Base-by-base conservation (phyloP, 2,797 vertebrate species). In the Pachyuromys duprasi region DNA sequence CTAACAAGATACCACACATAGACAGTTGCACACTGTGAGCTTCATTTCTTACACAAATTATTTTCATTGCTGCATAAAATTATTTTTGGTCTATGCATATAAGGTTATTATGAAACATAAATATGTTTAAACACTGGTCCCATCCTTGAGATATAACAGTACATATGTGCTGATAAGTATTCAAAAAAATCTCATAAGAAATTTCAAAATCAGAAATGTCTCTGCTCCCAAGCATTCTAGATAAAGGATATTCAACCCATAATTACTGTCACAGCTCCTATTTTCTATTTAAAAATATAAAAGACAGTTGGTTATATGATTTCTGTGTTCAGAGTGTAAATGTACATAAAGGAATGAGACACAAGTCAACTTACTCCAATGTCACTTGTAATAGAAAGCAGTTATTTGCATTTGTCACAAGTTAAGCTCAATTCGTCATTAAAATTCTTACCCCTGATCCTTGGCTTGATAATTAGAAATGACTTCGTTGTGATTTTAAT, bases 401-500 rank as follows among this genome's bases (percentile, higher is more conserved):
- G 4, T 86, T 36, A 4, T 97, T 97, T 97, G n/a, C 72, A 93
- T 26, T 0, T 3, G 0, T 97, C 42, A 60, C 62, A 93, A 96
- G 74, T 98, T 8, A 8, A 95, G 76, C 78, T 97, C 94, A 94
- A 91, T 79, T 97, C 55, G 96, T 95, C 82, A 89, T 78, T 94
- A 95, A 90, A 39, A 92, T 67, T 94, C 49, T 94, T 91, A 94
- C 92, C 78, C 93, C 93, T 98, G 92, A 97, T 84, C 88, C 83
- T 97, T 97, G 65, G 74, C 93, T 96, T 95, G 93, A 91, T 95
- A 96, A 79, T 98, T 98, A 97, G 94, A 95, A 93, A 84, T 95
- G 60, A 95, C 39, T 91, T 92, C 17, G 72, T 63, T 96, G 70
- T 90, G 76, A 83, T 92, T 96, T 96, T 97, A 91, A 93, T 80